phyloP scores from a whole-genome alignment of 1,140 invertebrate species.

The Brachystomella parvula region DNA sequence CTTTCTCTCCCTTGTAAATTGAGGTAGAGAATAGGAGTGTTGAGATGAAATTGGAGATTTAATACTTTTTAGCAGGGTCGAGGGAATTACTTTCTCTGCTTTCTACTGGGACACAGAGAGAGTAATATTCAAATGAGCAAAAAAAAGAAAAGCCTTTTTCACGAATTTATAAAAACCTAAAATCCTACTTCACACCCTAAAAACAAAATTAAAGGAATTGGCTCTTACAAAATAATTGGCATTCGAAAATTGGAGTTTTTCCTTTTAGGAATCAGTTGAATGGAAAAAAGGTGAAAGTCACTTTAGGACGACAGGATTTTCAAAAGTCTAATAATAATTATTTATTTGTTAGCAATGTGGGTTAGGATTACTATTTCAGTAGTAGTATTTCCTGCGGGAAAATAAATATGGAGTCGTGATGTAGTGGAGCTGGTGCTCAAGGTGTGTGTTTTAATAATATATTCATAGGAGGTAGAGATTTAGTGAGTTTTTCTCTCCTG shows the following conservation, averaged over 20 bases:
- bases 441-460: neutral
- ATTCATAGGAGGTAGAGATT: neutral
- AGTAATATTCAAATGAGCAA: neutral
- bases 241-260: no score
- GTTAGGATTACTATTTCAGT: neutral
- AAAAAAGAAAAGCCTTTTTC: no score
- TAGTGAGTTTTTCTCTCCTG: neutral
- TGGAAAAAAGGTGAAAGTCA: neutral
- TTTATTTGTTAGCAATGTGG: neutral
- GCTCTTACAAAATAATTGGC: no score
- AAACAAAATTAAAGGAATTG: neutral
- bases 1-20: neutral
- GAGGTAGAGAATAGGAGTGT: neutral
- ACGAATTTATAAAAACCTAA: no score
- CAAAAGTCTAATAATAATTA: neutral
- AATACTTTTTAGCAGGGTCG: conserved; percentile 8
- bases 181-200: neutral
- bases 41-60: conserved; percentile 10
- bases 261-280: no score
- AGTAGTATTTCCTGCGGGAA: neutral
- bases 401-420: neutral
- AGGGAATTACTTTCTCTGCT: neutral
- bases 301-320: neutral
- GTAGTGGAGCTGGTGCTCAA: neutral
- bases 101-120: neutral